phyloP scores from a whole-genome alignment of 2,888 invertebrate genomes.

The Horisme vitalbata region DNA sequence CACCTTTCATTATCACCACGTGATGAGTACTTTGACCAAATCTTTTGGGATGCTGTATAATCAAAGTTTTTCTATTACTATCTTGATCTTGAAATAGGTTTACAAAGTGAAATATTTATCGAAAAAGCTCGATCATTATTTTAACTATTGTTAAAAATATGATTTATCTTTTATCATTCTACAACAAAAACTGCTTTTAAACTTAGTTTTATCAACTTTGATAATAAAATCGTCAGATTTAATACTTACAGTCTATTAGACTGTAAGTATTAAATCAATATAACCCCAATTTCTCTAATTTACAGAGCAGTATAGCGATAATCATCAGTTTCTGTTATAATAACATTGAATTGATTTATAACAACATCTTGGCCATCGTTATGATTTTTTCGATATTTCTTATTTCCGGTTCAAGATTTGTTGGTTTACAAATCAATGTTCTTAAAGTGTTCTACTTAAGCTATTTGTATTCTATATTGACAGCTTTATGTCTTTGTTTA shows the following conservation, averaged over 20 bases:
- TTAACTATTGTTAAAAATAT: too few relatives aligned
- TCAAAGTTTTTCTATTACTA: conserved; percentile 21
- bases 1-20: conserved; percentile 49
- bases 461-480: conserved; percentile 24
- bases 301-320: not conserved
- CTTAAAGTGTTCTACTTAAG: conserved; percentile 24
- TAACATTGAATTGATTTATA: conserved; percentile 23
- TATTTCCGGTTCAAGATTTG: conserved; percentile 28
- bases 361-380: conserved; percentile 20
- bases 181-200: too few relatives aligned
- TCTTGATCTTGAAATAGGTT: not conserved
- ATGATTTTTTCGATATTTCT: conserved; percentile 27
- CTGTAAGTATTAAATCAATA: too few relatives aligned
- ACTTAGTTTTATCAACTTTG: too few relatives aligned
- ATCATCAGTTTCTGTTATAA: conserved; percentile 7
- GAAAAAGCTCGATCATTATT: too few relatives aligned
- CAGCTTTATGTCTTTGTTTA: too few relatives aligned
- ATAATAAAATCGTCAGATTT: too few relatives aligned
- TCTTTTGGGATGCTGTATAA: conserved; percentile 35
- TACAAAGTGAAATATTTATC: too few relatives aligned
- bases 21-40: conserved; percentile 45
- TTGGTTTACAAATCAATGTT: conserved; percentile 24
- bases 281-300: not conserved
- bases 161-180: too few relatives aligned
- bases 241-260: too few relatives aligned